Evolutionary conservation across 1,140 invertebrate species (phyloP).

Genomic region (Drosophila subpulchrella): DNA sequence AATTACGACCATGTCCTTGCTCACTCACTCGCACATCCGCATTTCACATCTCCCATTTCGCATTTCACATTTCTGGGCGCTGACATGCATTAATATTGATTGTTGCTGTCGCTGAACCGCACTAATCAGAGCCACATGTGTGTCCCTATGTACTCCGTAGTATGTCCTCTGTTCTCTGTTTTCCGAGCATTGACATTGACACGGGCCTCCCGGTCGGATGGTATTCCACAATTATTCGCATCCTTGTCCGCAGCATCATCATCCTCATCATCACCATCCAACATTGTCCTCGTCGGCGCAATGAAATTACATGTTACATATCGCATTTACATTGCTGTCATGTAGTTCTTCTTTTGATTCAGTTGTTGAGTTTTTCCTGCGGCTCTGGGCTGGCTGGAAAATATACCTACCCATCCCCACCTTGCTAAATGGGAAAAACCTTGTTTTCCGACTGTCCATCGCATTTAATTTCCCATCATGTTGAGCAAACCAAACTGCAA

Average conservation of each 20-base stretch:
- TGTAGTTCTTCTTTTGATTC: conserved; percentile 37
- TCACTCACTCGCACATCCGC: conserved; percentile 2
- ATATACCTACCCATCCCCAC: neutral
- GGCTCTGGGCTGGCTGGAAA: conserved; percentile 1
- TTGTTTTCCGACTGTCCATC: neutral
- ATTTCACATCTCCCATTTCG: conserved; percentile 5
- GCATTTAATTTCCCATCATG: neutral
- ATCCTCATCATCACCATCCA: conserved; percentile 4
- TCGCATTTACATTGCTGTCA: conserved; percentile 47
- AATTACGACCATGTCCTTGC: conserved; percentile 48
- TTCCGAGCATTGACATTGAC: conserved; percentile 38
- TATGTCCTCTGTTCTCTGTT: neutral
- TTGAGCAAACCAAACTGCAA: neutral
- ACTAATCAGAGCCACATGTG: conserved; percentile 42
- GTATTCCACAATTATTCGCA: conserved; percentile 37
- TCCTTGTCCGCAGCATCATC: conserved; percentile 40
- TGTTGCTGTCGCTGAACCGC: conserved; percentile 54
- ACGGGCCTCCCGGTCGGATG: conserved; percentile 20
- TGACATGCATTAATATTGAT: conserved; percentile 60
- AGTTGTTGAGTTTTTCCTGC: conserved; percentile 26
- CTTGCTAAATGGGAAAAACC: conserved; percentile 18
- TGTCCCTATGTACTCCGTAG: conserved; percentile 5
- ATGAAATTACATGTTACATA: conserved; percentile 60
- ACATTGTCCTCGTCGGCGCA: conserved; percentile 37
- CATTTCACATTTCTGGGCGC: conserved; percentile 29